A percentile compares a stretch with the other conserved stretches of the same genome.
Evolutionary conservation across 2,113 vertebrate genomes (phyloP).

Genomic region (Melanostigma gelatinosum): DNA sequence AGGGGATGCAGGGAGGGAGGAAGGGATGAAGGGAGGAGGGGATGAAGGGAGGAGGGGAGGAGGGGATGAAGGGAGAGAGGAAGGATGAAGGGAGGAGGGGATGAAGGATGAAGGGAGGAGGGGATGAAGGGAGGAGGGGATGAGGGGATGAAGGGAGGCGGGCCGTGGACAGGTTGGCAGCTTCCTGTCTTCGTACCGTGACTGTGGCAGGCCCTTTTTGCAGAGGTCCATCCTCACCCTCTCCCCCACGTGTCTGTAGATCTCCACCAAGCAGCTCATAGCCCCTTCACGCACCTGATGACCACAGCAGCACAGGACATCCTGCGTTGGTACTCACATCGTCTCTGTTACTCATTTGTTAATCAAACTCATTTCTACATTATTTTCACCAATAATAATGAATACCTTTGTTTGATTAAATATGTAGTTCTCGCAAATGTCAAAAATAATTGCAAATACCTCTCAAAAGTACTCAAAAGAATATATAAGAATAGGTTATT

Average conservation of each 20-base stretch:
- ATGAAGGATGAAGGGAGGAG: no score
- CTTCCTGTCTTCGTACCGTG: constrained; percentile 84
- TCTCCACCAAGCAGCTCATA: constrained; percentile 97
- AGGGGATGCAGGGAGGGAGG: no score
- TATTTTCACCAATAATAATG: background rate
- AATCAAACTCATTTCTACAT: background rate
- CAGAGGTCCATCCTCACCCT: constrained; percentile 97
- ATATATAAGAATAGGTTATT: background rate
- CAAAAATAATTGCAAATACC: background rate
- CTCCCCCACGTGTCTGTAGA: constrained; percentile 98
- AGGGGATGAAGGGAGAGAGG: no score
- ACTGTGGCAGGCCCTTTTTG: constrained; percentile 98
- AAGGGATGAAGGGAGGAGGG: no score
- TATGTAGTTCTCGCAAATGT: background rate
- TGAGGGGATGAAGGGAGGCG: no score
- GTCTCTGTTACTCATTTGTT: background rate
- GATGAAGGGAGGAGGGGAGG: no score
- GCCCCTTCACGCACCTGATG: constrained; percentile 94
- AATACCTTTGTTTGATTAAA: background rate
- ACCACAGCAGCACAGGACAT: background rate
- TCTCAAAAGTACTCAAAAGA: background rate
- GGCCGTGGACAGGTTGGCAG: background rate
- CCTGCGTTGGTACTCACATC: no score
- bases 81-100: no score
- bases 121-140: no score